Evolutionary conservation across 2,797 vertebrate species (phyloP).

Genomic region (Gallinago solitaria): DNA sequence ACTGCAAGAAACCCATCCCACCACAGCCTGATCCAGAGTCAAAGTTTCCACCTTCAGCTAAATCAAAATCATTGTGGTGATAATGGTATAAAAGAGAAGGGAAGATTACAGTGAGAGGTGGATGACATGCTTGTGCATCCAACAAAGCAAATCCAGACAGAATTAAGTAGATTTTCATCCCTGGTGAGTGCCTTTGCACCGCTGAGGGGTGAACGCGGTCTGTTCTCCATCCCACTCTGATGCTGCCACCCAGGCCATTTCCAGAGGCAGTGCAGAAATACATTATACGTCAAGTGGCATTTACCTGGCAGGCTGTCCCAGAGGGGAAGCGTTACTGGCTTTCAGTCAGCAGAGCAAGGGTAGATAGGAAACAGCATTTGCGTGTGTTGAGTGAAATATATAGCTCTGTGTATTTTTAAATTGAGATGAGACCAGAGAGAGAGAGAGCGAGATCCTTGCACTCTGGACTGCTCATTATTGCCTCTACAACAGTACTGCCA

Average conservation of each 20-base stretch:
- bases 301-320: neutral
- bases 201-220: fast-evolving
- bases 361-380: neutral
- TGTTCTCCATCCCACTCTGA: neutral
- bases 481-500: neutral
- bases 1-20: neutral
- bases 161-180: neutral
- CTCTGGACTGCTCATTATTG: neutral
- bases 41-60: neutral
- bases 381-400: neutral
- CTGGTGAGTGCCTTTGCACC: neutral
- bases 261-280: neutral
- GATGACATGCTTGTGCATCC: neutral
- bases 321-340: neutral
- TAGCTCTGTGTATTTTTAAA: neutral
- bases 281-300: neutral
- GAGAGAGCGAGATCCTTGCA: neutral
- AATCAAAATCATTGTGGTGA: neutral
- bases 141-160: neutral
- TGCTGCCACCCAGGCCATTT: fast-evolving
- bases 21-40: neutral
- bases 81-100: neutral
- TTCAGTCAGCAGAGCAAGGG: neutral
- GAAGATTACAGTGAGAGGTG: neutral
- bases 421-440: neutral